Evolutionary conservation across 2,113 vertebrate species (phyloP).

Genomic region (Clupea harengus): DNA sequence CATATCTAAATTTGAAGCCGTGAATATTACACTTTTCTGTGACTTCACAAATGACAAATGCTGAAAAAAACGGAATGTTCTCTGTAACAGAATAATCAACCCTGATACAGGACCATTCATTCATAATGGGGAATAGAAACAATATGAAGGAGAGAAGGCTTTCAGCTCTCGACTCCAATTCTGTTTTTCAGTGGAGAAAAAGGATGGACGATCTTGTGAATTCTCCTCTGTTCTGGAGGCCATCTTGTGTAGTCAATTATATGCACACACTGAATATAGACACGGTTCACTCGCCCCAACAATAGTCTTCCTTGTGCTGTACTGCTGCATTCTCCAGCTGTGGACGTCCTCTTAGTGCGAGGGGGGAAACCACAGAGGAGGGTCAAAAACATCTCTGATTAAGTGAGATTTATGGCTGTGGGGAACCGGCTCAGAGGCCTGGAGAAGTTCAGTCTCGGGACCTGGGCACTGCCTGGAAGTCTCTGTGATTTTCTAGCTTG

Average conservation of each 20-base stretch:
- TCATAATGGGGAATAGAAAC: not conserved
- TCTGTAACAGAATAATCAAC: not conserved
- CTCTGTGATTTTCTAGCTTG: not conserved
- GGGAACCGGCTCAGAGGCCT: slow-evolving; percentile 9
- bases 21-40: not conserved
- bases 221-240: not conserved
- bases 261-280: slow-evolving; percentile 2
- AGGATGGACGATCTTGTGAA: not conserved
- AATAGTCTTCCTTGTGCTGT: slow-evolving; percentile 2
- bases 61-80: not conserved
- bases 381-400: slow-evolving; percentile 32
- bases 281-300: not conserved
- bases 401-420: slow-evolving; percentile 35
- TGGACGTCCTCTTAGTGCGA: not conserved
- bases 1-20: not conserved
- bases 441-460: not conserved
- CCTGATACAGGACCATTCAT: not conserved
- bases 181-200: not conserved
- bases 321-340: not conserved
- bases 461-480: not conserved
- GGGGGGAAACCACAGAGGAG: slow-evolving; percentile 24
- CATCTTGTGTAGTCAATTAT: slow-evolving; percentile 14
- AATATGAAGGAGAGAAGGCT: not conserved
- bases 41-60: not conserved
- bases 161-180: not conserved